Base-by-base conservation (phyloP, 2,797 vertebrate species). In the Discoglossus pictus region DNA sequence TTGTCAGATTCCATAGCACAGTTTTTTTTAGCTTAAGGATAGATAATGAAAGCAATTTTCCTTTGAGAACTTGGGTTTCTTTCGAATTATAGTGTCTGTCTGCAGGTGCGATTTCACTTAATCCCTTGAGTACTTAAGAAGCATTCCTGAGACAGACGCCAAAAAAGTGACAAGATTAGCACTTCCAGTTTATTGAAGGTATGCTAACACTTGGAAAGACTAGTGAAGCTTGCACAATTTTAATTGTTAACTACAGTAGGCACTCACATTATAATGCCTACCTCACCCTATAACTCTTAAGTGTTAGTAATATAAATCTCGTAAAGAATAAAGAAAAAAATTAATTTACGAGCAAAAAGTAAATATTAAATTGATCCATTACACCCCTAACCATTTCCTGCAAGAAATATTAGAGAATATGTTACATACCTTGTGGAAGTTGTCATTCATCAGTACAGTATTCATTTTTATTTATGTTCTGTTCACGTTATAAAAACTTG, bases 91-190 rank as follows among this genome's bases (percentile, higher is more conserved):
- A 79, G 85, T 83, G 71, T 75, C 78, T 84, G 79, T 87, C 80
- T 83, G 73, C 1, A 65, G 76, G 74, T 87, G 76, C 83, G 81
- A 81, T 87, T 86, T 86, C 73, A 75, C 82, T 81, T 87, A 88
- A 83, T 87, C 82, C 75, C 76, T 77, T 75, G 77, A 80, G 77
- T 76, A 80, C 76, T 85, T 87, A 82, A 81, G 82, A 83, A 81
- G 74, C 82, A 79, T 87, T 88, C 80, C 76, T 77, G 77, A 87
- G 74, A 77, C 75, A 16, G 36, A 84, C 1, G 4, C 75, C 78
- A 81, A 78, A 79, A 82, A 81, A 75, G 77, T 79, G 79, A 79
- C 79, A 83, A 79, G 80, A 84, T 85, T 83, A 87, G 73, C 71
- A 74, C 75, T 81, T 83, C 63, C 39, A 31, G 40, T 78, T 81